phyloP scores from a whole-genome alignment of 2,797 vertebrate species.

The Urosaurus nigricauda region DNA sequence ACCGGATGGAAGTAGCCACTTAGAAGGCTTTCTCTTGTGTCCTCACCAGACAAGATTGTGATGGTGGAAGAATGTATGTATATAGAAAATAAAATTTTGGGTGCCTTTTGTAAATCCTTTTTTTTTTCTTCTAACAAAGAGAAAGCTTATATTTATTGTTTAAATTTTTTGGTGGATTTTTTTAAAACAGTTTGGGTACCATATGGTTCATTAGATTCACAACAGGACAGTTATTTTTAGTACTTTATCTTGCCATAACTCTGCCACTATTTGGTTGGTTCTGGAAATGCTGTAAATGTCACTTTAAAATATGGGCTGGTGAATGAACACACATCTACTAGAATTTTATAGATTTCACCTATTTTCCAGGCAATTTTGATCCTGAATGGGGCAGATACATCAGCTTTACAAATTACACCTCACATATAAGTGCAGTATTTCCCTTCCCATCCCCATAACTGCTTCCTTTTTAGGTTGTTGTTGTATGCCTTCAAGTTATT shows the following conservation, averaged over 20 bases:
- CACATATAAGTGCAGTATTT: background rate
- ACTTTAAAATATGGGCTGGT: background rate
- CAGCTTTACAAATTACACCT: background rate
- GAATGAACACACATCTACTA: background rate
- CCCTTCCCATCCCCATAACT: no score
- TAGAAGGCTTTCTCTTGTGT: no score
- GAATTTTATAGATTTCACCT: background rate
- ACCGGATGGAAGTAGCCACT: no score
- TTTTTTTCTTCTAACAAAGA: background rate
- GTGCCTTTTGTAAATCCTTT: background rate
- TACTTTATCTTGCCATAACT: background rate
- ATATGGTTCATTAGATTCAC: background rate
- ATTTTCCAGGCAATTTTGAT: background rate
- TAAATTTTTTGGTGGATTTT: background rate
- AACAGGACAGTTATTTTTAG: background rate
- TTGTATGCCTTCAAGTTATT: no score
- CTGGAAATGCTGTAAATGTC: background rate
- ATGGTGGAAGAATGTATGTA: background rate
- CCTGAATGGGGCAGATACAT: background rate
- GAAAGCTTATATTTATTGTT: background rate
- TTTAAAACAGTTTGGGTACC: background rate
- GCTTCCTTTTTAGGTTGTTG: no score
- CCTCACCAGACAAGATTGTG: no score
- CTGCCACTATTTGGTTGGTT: background rate
- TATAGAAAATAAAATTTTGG: background rate